Percentiles rank a stretch among this genome's conserved stretches.
phyloP scores from a whole-genome alignment of 2,113 vertebrate genomes.

The Trochalopteron elliotii region DNA sequence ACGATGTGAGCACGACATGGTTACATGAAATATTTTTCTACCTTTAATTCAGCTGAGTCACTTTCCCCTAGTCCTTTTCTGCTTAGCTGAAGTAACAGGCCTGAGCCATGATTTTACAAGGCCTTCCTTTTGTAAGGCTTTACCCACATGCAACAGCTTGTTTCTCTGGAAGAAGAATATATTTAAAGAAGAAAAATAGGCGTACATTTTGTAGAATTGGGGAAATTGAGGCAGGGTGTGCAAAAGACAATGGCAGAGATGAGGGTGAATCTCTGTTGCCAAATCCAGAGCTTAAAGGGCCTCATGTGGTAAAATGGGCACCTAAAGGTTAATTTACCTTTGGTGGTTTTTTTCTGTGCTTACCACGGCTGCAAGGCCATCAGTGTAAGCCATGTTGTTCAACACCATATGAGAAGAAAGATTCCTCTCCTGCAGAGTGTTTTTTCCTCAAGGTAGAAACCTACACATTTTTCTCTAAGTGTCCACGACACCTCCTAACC shows the following conservation, averaged over 20 bases:
- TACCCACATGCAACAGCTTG: background rate
- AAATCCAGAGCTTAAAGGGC: background rate
- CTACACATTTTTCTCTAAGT: rapidly evolving
- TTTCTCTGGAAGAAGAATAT: background rate
- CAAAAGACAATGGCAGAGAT: background rate
- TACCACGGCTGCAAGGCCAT: rapidly evolving
- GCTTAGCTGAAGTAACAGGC: background rate
- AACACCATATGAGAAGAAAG: background rate
- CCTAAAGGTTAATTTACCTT: background rate
- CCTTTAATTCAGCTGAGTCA: background rate
- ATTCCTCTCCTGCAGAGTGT: background rate
- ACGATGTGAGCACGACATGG: no score
- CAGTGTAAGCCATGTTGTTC: background rate
- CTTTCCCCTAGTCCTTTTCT: background rate
- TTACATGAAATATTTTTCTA: background rate
- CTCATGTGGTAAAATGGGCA: background rate
- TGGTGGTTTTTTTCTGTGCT: background rate
- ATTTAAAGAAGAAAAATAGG: background rate
- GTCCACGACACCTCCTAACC: background rate
- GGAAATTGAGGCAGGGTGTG: background rate
- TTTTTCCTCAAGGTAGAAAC: background rate
- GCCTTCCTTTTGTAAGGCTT: background rate
- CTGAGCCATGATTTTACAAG: background rate
- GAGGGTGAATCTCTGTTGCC: background rate
- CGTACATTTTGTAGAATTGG: background rate